phyloP scores from a whole-genome alignment of 1,140 invertebrate species.

The Aphaenogaster rudis region DNA sequence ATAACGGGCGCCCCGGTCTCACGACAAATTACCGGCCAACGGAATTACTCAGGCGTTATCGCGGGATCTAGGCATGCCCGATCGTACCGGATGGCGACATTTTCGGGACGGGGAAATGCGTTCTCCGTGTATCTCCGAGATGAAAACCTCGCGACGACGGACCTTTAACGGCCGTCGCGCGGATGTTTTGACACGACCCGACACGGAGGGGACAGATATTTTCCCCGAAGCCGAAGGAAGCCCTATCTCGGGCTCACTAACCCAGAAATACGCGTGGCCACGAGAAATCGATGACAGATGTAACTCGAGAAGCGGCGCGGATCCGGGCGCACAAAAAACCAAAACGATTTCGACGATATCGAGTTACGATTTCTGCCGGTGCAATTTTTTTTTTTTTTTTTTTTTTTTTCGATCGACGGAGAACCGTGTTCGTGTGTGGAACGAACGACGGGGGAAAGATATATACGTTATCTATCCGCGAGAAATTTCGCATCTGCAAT shows the following conservation, averaged over 20 bases:
- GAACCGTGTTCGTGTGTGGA: background rate
- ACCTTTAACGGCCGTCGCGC: slow-evolving; percentile 33
- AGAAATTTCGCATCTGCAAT: background rate
- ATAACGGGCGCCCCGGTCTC: slow-evolving; percentile 60
- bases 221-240: slow-evolving; percentile 31
- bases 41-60: slow-evolving; percentile 68
- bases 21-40: slow-evolving; percentile 71
- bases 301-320: slow-evolving; percentile 38
- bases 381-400: slow-evolving; percentile 7
- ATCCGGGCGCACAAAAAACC: slow-evolving; percentile 17
- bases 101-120: slow-evolving; percentile 67
- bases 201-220: slow-evolving; percentile 34
- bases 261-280: slow-evolving; percentile 51
- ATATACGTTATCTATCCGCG: background rate
- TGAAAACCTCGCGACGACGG: slow-evolving; percentile 53
- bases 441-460: slow-evolving; percentile 16
- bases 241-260: slow-evolving; percentile 24
- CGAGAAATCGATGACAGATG: slow-evolving; percentile 61
- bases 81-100: slow-evolving; percentile 59
- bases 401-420: background rate
- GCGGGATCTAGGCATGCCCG: slow-evolving; percentile 58
- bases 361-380: slow-evolving; percentile 23
- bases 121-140: slow-evolving; percentile 52
- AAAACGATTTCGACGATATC: slow-evolving; percentile 45
- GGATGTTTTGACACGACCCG: slow-evolving; percentile 48